Percentiles rank a stretch among this genome's conserved stretches.
Evolutionary conservation across 2,797 vertebrate species (phyloP).

Genomic region (Squalus acanthias): DNA sequence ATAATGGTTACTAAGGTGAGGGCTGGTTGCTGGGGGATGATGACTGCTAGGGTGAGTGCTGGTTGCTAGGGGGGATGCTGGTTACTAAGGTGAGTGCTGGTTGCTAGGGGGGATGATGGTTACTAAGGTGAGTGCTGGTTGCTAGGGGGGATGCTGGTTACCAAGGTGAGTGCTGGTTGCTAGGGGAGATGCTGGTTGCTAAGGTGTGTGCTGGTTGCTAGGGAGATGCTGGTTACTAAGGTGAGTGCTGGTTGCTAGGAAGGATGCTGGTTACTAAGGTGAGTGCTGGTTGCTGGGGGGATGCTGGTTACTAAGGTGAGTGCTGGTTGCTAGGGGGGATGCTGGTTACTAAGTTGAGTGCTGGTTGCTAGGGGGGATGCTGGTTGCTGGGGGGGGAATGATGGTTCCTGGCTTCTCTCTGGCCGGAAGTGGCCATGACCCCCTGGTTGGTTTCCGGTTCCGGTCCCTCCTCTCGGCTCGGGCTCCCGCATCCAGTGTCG

Average conservation of each 20-base stretch:
- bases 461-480: neutral
- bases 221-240: neutral
- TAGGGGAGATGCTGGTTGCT: neutral
- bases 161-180: neutral
- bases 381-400: neutral
- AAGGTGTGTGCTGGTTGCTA: neutral
- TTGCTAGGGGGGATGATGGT: neutral
- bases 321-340: neutral
- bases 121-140: neutral
- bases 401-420: neutral
- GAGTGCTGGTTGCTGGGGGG: too few species aligned
- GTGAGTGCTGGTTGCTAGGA: neutral
- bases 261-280: neutral
- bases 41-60: neutral
- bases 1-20: neutral
- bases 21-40: too few species aligned
- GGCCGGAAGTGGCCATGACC: neutral
- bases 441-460: neutral
- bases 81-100: neutral
- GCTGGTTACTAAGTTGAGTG: neutral
- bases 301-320: neutral
- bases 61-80: neutral
- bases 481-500: conserved; percentile 22
- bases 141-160: neutral
- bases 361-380: neutral